phyloP scores from a whole-genome alignment of 2,797 vertebrate species.

The Chanos chanos region DNA sequence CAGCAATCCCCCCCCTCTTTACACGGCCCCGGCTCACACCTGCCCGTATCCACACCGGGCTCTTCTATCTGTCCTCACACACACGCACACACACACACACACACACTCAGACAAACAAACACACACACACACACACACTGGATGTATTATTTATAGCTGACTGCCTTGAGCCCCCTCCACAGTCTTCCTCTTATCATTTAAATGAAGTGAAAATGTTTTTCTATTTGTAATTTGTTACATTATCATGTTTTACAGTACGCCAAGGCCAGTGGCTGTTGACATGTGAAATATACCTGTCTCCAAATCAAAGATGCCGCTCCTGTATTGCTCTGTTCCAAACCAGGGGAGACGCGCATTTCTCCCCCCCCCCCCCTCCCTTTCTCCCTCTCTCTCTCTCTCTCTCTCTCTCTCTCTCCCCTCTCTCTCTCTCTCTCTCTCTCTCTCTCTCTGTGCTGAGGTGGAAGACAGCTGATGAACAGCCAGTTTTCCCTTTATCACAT shows the following conservation, averaged over 20 bases:
- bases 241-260: slow-evolving; percentile 86
- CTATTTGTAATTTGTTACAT: slow-evolving; percentile 85
- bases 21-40: slow-evolving; percentile 45
- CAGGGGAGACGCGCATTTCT: slow-evolving; percentile 11
- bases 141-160: slow-evolving; percentile 56
- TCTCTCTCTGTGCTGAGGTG: slow-evolving; percentile 57
- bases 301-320: slow-evolving; percentile 34
- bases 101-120: slow-evolving; percentile 36
- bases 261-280: slow-evolving; percentile 63
- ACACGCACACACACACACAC: slow-evolving; percentile 36
- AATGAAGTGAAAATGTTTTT: slow-evolving; percentile 85
- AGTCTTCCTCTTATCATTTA: slow-evolving; percentile 88
- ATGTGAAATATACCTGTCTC: slow-evolving; percentile 83
- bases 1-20: slow-evolving; percentile 50
- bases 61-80: slow-evolving; percentile 42
- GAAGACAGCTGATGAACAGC: slow-evolving; percentile 91
- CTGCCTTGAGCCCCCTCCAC: slow-evolving; percentile 66
- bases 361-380: not conserved
- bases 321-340: slow-evolving; percentile 72
- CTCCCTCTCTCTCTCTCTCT: not conserved
- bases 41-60: slow-evolving; percentile 37
- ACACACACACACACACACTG: slow-evolving; percentile 23
- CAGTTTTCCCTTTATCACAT: slow-evolving; percentile 99
- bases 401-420: slow-evolving; percentile 26
- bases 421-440: not conserved